phyloP scores from a whole-genome alignment of 2,113 vertebrate genomes.

The Microcebus griseorufus region DNA sequence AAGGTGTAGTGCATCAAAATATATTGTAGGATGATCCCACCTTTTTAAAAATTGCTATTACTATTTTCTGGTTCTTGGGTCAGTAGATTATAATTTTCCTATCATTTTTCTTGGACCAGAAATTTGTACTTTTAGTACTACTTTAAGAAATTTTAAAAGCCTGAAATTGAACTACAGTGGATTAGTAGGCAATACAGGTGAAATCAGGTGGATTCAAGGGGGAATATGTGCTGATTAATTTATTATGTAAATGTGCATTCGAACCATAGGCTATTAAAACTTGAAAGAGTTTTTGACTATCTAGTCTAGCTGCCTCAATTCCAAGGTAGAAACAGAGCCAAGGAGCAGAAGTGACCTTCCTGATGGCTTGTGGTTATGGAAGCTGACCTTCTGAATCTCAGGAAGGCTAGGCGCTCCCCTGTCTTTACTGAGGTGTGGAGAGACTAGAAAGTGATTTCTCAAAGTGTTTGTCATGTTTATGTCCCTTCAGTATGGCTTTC shows the following conservation, averaged over 20 bases:
- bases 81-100: neutral
- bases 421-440: neutral
- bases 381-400: neutral
- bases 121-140: neutral
- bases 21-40: neutral
- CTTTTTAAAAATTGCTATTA: slow-evolving; percentile 39
- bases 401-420: neutral
- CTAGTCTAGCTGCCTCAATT: neutral
- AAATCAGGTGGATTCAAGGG: neutral
- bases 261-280: neutral
- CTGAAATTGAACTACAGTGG: neutral
- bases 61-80: neutral
- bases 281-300: neutral
- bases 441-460: neutral
- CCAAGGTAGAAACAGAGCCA: neutral
- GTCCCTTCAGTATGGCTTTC: neutral
- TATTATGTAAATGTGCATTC: neutral
- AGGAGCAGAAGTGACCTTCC: neutral
- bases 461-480: neutral
- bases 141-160: slow-evolving; percentile 22
- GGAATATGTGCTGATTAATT: neutral
- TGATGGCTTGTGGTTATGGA: neutral
- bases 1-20: neutral
- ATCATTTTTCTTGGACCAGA: neutral
- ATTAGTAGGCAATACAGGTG: neutral